phyloP scores from a whole-genome alignment of 2,888 invertebrate genomes.

The Prionchulus punctatus region DNA sequence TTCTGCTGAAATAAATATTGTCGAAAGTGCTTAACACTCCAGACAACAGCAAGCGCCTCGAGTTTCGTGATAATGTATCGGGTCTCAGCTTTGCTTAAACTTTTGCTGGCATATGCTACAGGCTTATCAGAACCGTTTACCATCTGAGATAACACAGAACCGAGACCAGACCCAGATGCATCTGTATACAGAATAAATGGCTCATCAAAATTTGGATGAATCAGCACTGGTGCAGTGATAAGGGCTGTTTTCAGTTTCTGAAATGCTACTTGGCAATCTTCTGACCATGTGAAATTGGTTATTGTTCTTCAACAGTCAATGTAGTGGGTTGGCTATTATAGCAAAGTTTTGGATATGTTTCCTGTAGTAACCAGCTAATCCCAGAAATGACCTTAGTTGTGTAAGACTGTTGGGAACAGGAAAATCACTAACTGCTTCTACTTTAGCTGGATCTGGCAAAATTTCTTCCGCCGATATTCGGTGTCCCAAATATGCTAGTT shows the following conservation, averaged over 20 bases:
- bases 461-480: background rate
- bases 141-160: constrained; percentile 19
- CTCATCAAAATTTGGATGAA: constrained; percentile 15
- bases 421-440: background rate
- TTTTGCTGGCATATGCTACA: constrained; percentile 19
- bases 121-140: constrained; percentile 14
- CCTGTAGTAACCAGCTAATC: constrained; percentile 15
- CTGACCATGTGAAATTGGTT: constrained; percentile 15
- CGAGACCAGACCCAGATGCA: constrained; percentile 19
- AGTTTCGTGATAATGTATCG: constrained; percentile 18
- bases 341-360: constrained; percentile 14
- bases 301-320: constrained; percentile 16
- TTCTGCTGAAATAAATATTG: constrained; percentile 10
- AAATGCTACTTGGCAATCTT: constrained; percentile 12
- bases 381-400: constrained; percentile 16
- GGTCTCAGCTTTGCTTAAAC: no score
- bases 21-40: constrained; percentile 13
- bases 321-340: constrained; percentile 15
- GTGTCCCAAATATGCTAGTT: background rate
- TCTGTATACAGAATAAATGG: constrained; percentile 17
- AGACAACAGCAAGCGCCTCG: constrained; percentile 19
- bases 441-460: background rate
- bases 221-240: constrained; percentile 14
- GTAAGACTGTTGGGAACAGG: constrained; percentile 7
- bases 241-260: constrained; percentile 11